Conservation (phyloP, 2,113 vertebrate genomes). For the Corythoichthys intestinalis region DNA sequence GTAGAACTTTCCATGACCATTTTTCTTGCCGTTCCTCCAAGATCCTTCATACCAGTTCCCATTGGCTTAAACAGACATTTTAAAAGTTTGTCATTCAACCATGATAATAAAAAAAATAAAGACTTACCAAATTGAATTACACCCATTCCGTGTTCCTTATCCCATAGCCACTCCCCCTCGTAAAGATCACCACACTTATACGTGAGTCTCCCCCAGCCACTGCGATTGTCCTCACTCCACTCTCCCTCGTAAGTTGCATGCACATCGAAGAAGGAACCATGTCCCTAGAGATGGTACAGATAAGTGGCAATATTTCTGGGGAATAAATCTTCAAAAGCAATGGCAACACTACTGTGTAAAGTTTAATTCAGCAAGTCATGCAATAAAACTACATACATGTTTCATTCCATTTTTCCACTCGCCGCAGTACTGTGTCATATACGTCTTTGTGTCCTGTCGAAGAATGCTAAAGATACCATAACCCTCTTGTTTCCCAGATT, state of each 20-base stretch:
- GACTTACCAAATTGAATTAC: slow-evolving; percentile 73
- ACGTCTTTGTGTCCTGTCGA: slow-evolving; percentile 66
- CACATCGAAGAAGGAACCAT: slow-evolving; percentile 74
- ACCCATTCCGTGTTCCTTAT: slow-evolving; percentile 75
- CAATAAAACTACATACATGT: slow-evolving; percentile 70
- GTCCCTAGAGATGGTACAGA: slow-evolving; percentile 69
- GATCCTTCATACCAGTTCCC: slow-evolving; percentile 83
- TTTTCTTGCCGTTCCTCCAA: slow-evolving; percentile 84
- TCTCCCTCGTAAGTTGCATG: slow-evolving; percentile 81
- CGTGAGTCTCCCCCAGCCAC: slow-evolving; percentile 84
- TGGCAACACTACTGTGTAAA: too few species aligned
- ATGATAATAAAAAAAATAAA: not conserved
- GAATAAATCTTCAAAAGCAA: too few species aligned
- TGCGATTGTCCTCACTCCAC: slow-evolving; percentile 74
- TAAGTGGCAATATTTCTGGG: not conserved
- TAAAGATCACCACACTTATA: slow-evolving; percentile 78
- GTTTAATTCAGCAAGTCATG: not conserved
- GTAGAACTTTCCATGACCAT: slow-evolving; percentile 80
- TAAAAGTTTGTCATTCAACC: not conserved
- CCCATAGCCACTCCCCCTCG: slow-evolving; percentile 83
- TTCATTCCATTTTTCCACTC: slow-evolving; percentile 80
- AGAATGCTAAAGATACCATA: slow-evolving; percentile 78
- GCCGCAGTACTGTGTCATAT: slow-evolving; percentile 78
- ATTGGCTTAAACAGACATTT: slow-evolving; percentile 62
- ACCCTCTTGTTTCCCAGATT: slow-evolving; percentile 79